A percentile compares a stretch with the other conserved stretches of the same genome.
These are phyloP conservation scores for Plotosus lineatus DNA, from an alignment of 2,113 vertebrate genomes.

Conservation along the genomic window DNA sequence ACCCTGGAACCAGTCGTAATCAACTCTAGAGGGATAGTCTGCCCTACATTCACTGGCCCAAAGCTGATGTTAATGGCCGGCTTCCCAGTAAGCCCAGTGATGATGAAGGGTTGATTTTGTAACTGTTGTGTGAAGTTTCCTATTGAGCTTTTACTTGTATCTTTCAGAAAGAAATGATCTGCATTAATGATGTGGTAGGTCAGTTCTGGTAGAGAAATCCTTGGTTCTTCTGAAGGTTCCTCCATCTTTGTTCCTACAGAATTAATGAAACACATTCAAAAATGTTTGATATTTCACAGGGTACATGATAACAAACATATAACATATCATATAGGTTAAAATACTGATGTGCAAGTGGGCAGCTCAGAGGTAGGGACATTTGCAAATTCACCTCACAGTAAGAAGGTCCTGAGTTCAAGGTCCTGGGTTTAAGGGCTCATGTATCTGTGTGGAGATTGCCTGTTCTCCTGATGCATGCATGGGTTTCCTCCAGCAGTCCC, in stretches of 20 bases:
- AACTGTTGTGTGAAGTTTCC: slow-evolving; percentile 82
- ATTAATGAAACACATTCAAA: not conserved
- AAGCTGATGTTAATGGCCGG: slow-evolving; percentile 81
- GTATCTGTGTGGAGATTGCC: too few relatives aligned
- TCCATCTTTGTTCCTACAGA: slow-evolving; percentile 71
- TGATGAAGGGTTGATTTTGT: slow-evolving; percentile 79
- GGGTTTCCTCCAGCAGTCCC: too few relatives aligned
- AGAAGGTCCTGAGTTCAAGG: too few relatives aligned
- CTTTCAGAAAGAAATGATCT: slow-evolving; percentile 82
- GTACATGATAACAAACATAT: not conserved
- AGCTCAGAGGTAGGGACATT: too few relatives aligned
- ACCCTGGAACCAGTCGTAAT: slow-evolving; percentile 77
- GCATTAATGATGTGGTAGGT: slow-evolving; percentile 80
- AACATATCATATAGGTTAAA: not conserved
- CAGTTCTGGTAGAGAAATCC: slow-evolving; percentile 75
- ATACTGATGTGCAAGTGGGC: not conserved
- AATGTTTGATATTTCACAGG: not conserved
- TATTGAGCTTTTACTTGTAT: slow-evolving; percentile 74
- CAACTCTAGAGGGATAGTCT: slow-evolving; percentile 76
- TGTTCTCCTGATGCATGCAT: too few relatives aligned
- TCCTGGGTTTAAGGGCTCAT: too few relatives aligned
- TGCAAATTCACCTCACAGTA: too few relatives aligned
- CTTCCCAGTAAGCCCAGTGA: slow-evolving; percentile 73
- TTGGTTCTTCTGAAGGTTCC: slow-evolving; percentile 71
- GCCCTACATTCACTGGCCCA: slow-evolving; percentile 79